Conservation (phyloP, 1,140 invertebrate species). For the Pentalonia nigronervosa region DNA sequence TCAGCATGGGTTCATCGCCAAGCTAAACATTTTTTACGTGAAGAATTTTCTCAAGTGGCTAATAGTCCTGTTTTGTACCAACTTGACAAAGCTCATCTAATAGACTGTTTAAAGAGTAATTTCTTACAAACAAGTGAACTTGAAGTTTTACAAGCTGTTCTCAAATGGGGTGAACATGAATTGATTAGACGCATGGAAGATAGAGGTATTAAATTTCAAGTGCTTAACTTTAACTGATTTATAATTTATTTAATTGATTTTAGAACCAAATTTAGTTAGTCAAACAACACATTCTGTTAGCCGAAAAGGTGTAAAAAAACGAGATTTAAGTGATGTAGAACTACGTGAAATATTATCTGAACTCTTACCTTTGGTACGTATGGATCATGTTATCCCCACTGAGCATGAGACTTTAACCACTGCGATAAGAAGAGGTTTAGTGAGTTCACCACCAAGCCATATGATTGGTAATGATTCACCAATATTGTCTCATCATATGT, state of each 20-base stretch:
- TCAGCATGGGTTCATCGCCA: constrained; percentile 82
- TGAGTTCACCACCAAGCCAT: constrained; percentile 84
- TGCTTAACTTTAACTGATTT: constrained; percentile 39
- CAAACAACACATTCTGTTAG: constrained; percentile 91
- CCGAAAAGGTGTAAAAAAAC: constrained; percentile 83
- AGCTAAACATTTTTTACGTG: constrained; percentile 74
- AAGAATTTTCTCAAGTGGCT: constrained; percentile 83
- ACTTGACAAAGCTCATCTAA: constrained; percentile 80
- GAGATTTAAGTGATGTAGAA: constrained; percentile 86
- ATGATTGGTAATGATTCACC: constrained; percentile 77
- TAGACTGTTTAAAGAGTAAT: constrained; percentile 83
- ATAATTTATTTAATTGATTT: constrained; percentile 61
- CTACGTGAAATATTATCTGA: constrained; percentile 86
- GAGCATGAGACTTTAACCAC: constrained; percentile 82
- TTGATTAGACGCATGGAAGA: constrained; percentile 84
- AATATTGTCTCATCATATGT: constrained; percentile 67
- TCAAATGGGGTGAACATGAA: constrained; percentile 91
- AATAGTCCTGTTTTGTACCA: constrained; percentile 79
- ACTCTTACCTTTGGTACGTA: constrained; percentile 79
- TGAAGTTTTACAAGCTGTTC: constrained; percentile 84
- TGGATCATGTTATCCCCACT: constrained; percentile 88
- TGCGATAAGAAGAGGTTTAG: constrained; percentile 83
- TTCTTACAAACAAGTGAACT: constrained; percentile 91
- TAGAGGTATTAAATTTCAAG: constrained; percentile 66
- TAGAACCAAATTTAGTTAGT: constrained; percentile 89